Base-by-base conservation (phyloP, 2,888 invertebrate genomes). In the Drosophila yooni region DNA sequence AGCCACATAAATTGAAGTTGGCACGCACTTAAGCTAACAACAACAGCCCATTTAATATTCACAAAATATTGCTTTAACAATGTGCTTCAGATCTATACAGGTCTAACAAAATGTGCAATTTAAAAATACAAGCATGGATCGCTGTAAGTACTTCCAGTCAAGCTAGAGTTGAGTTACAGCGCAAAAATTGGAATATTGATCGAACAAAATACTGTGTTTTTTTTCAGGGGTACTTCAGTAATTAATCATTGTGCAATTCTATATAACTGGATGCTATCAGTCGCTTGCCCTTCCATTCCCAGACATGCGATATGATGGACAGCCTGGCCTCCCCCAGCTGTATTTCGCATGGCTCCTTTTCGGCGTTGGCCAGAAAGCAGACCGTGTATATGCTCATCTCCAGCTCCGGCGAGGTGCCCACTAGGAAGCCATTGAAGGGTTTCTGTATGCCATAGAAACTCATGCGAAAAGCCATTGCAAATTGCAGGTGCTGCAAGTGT, bases 321-420 rank as follows among this genome's bases (percentile, higher is more conserved):
- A 90, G 64, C 25, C 73, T 79, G 0, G 79, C 82, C 6, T 57
- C 58, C 0, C 91, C 92, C 68, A 92, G 48, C 40, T 89, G 88
- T 33, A 92, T 81, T 36, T 82, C 69, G 43, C 92, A 92, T 2
- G 88, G 85, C 2, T 91, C 78, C n/a, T 77, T 82, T 8, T 78
- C 76, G n/a, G 80, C 75, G 3, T 82, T 88, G 43, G 81, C 54
- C 10, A 92, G 64, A 21, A 92, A 92, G 56, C 92, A 92, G 18
- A 84, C 90, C 2, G 92, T 92, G 25, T 88, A 92, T 3, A 92
- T 69, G 58, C 91, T 90, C 64, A 92, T 43, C 52, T 92, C 92
- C 61, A 92, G 74, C 40, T 92, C 92, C 0, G 92, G 92, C 0
- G 92, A 90, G 2, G 89, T 90, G 50, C 92, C 92, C 27, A 92